These are phyloP conservation scores for Oreochromis spilurus DNA, from an alignment of 2,113 vertebrate species.

Conservation along the genomic window DNA sequence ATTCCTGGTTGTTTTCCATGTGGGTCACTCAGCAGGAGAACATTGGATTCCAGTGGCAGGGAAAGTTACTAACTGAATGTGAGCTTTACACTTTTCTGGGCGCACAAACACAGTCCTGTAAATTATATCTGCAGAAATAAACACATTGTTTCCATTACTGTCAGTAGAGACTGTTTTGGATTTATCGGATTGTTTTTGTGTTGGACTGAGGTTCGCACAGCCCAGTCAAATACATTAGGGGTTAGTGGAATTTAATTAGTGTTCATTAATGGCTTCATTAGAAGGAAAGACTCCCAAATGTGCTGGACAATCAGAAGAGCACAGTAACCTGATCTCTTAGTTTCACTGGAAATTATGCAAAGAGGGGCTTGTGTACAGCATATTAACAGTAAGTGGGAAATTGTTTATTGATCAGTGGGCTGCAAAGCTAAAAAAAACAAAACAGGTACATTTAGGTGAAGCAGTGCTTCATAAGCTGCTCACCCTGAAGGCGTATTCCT, in stretches of 20 bases:
- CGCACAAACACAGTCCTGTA: not conserved
- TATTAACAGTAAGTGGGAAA: not conserved
- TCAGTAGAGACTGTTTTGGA: not conserved
- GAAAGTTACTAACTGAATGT: not conserved
- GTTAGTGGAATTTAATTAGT: not conserved
- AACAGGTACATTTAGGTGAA: not conserved
- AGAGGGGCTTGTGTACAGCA: not conserved
- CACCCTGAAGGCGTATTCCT: constrained; percentile 90
- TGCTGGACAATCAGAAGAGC: not conserved
- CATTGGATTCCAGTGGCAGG: not conserved
- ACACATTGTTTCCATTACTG: not conserved
- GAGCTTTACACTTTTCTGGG: not conserved
- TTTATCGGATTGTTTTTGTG: not conserved
- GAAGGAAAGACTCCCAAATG: not conserved
- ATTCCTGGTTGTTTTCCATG: constrained; percentile 17
- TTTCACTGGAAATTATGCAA: not conserved
- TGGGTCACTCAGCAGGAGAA: not conserved
- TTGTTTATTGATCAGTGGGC: not conserved
- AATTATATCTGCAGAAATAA: not conserved
- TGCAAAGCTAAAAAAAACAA: not conserved
- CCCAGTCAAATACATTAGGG: not conserved
- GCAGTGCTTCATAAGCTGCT: not conserved
- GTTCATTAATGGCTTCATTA: not conserved
- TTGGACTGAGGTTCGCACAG: not conserved
- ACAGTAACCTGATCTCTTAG: not conserved